Evolutionary conservation across 2,113 vertebrate genomes (phyloP), one percentile per base, ranked within the genome.

Genomic region (Pardalotus punctatus): DNA sequence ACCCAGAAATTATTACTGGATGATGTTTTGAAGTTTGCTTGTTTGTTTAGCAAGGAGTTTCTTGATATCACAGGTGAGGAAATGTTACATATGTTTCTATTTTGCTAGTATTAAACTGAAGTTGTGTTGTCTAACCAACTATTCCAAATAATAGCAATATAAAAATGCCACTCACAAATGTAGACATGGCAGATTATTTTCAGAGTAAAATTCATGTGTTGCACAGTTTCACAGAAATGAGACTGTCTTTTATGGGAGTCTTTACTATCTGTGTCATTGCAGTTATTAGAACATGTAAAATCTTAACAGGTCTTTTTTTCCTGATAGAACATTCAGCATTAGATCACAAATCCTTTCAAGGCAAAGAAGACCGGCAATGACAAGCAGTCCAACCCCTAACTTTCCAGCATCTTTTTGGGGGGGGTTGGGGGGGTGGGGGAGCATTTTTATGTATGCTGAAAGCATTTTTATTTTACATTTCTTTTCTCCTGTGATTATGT

Each of bases 311-410:
- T 50, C 40, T 21, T 83, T 97, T 94, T 71, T 79, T 54, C 69
- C 69, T 58, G 69, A 81, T 47, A 70, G 20, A 95, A 87, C 38
- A 94, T 73, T 86, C 51, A 78, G 71, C 80, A 72, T 97, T 92
- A 95, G 90, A 94, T 94, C 74, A 95, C 81, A 89, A 62, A 76
- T 74, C 90, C 86, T 94, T 81, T 85, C 83, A 93, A 94, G 73
- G 81, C 19, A 81, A 82, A 82, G 93, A 93, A 81, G 81, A 70
- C 51, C 83, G 86, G 57, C 61, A 89, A 73, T 69, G 74, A 91
- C 72, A 81, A 91, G 53, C 72, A 66, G 54, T 60, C n/a, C 33
- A 77, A 66, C n/a, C 18, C 57, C 76, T 95, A 94, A 48, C 7
- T 72, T 95, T 60, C 45, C 61, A 83, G 45, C 3, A 16, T 89